Base-by-base conservation (phyloP, 2,888 invertebrate genomes). In the Metellina segmentata region DNA sequence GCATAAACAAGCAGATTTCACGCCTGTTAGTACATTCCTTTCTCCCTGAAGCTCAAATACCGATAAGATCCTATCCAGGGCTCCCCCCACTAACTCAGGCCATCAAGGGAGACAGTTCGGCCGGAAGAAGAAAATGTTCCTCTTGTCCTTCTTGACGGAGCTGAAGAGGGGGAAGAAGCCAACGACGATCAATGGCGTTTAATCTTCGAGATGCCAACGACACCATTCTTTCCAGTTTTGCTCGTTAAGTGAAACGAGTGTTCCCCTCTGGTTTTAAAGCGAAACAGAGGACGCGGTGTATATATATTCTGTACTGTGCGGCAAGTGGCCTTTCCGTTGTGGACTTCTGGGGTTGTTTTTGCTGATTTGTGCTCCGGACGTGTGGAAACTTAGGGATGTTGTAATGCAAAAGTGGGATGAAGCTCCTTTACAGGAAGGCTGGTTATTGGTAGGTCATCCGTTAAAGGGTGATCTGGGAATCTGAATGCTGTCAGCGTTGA, bases 1-100 rank as follows among this genome's bases (percentile, higher is more conserved):
- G 71, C 87, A 87, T 87, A 87, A 87, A 89, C 74, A 61, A 81
- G 81, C 74, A 75, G 81, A 89, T 89, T 89, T 89, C 75, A 89
- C 81, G 81, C 81, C 75, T 78, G 81, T 89, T 89, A 89, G 81
- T 81, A 72, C 72, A 89, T 89, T 81, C 81, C 69, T 81, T 81
- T 81, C 81, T 48, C 78, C 61, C 81, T 61, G 20, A 72, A 86
- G 86, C 86, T 78, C 72, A 81, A 81, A 87, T 71, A 72, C 79
- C 79, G 87, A 87, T 87, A 87, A 81, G 87, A 81, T 81, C 81
- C 8, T 16, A 34, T 34, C 34, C 34, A 34, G 34, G 34, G 34
- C 34, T 34, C 34, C 34, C n/a, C 78, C 71, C 51, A 70, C 82
- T 48, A 86, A 78, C 78, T 78, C 78, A 78, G 87, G 53, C 81